Conservation (phyloP, 2,888 invertebrate species). For the Cheiracanthium punctorium region DNA sequence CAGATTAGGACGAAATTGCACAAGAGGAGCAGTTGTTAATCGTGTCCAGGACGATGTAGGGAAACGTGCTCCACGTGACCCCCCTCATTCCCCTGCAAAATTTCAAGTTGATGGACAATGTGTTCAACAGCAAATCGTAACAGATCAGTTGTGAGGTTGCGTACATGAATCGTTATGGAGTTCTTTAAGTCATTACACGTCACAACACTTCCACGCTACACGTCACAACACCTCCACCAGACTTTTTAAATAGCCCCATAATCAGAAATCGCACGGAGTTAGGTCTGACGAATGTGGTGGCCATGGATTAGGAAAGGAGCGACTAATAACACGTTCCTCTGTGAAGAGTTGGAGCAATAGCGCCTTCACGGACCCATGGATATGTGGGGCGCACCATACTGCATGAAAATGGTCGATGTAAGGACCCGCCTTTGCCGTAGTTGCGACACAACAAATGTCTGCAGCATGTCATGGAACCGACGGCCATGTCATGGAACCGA, state of each 20-base stretch:
- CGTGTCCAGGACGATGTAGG: conserved; percentile 24
- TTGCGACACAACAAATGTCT: neutral
- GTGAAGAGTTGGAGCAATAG: conserved; percentile 12
- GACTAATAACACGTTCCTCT: conserved; percentile 5
- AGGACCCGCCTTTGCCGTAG: neutral
- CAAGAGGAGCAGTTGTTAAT: conserved; percentile 16
- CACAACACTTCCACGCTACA: neutral
- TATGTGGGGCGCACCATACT: neutral
- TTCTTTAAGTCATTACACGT: conserved; percentile 1
- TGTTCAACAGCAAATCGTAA: conserved; percentile 25
- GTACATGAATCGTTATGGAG: neutral
- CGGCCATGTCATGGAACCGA: neutral
- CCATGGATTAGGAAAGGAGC: conserved; percentile 12
- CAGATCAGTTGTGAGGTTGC: neutral
- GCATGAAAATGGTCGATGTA: conserved; percentile 6
- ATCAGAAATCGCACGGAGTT: neutral
- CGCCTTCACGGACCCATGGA: neutral
- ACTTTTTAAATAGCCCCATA: neutral
- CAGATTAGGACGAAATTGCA: conserved; percentile 9
- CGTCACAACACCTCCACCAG: neutral
- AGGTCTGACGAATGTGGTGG: neutral
- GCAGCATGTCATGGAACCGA: neutral
- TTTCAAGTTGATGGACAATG: conserved; percentile 4
- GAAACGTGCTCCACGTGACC: conserved; percentile 2
- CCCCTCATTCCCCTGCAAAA: conserved; percentile 6